Base-by-base conservation (phyloP, 2,888 invertebrate genomes). In the Spilarctia lutea region DNA sequence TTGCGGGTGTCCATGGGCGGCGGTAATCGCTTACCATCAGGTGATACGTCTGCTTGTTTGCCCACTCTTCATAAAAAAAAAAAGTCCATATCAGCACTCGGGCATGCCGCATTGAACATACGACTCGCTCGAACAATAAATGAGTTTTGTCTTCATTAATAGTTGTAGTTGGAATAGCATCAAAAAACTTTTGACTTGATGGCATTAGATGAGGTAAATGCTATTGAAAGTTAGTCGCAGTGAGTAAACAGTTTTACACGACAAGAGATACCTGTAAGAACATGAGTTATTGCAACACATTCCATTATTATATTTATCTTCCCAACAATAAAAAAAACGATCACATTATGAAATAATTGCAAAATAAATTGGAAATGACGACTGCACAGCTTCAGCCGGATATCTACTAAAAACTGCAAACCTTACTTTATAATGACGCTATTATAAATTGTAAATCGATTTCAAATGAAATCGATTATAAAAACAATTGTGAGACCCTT, bases 401-500 rank as follows among this genome's bases (percentile, higher is more conserved):
- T 66, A 42, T 60, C 33, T 52, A 30, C 48, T 66, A 72, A 70
- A 67, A 71, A 66, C 66, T 75, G 72, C 11, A 71, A 79, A 72
- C 79, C 79, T 73, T 79, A 75, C 18, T 68, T 76, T 78, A 74
- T 68, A 80, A 84, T 72, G 72, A 76, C 79, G 74, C 75, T 80
- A 81, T 85, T 86, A 83, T 83, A 82, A 83, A 84, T 83, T 84
- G 80, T 82, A 85, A 85, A 85, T 86, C 81, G 82, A 82, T 86
- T 88, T 89, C 86, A 82, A 81, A 84, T 80, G 83, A 87, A 89
- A 86, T 82, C 86, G 82, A 81, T 84, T 79, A 80, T 83, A 86
- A 86, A 86, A 86, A 88, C 88, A 85, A 84, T 79, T 75, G 81
- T 74, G 80, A 78, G 79, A 83, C 83, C 78, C 82, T 92, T 87